These are phyloP conservation scores for Conus ventricosus DNA, from an alignment of 1,140 invertebrate species.

Conservation along the genomic window DNA sequence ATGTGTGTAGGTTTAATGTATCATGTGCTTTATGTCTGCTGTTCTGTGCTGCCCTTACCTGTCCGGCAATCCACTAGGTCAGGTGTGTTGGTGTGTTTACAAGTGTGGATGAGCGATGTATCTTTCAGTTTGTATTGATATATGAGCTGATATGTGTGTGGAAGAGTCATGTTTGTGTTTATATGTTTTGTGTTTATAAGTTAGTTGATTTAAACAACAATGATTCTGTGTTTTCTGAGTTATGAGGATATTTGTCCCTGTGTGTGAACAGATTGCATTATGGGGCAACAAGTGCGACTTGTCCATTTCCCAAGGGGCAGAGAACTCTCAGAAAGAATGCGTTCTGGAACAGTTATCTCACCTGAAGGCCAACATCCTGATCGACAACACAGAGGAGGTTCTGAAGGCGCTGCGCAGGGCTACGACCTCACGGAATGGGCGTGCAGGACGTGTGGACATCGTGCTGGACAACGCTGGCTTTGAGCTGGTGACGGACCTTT, in stretches of 20 bases:
- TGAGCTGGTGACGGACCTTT: slow-evolving; percentile 93
- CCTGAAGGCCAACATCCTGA: slow-evolving; percentile 80
- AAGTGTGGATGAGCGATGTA: too few relatives aligned
- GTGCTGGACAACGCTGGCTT: slow-evolving; percentile 96
- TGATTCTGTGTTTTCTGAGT: too few relatives aligned
- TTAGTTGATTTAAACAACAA: too few relatives aligned
- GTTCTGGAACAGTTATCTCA: slow-evolving; percentile 81
- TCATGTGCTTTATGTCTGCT: too few relatives aligned
- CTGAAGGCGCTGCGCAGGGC: slow-evolving; percentile 75
- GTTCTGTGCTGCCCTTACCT: too few relatives aligned
- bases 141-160: too few relatives aligned
- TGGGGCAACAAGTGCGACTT: slow-evolving; percentile 91
- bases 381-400: slow-evolving; percentile 80
- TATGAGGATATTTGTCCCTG: slow-evolving; percentile 16
- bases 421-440: slow-evolving; percentile 52
- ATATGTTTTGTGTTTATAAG: too few relatives aligned
- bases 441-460: slow-evolving; percentile 80
- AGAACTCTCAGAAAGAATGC: slow-evolving; percentile 77
- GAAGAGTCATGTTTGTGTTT: too few relatives aligned
- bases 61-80: too few relatives aligned
- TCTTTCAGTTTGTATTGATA: too few relatives aligned
- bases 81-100: too few relatives aligned
- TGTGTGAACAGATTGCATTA: slow-evolving; percentile 75
- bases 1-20: too few relatives aligned
- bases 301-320: slow-evolving; percentile 85